These are phyloP conservation scores for Equus przewalskii DNA, from an alignment of 2,113 vertebrate genomes.

Conservation along the genomic window DNA sequence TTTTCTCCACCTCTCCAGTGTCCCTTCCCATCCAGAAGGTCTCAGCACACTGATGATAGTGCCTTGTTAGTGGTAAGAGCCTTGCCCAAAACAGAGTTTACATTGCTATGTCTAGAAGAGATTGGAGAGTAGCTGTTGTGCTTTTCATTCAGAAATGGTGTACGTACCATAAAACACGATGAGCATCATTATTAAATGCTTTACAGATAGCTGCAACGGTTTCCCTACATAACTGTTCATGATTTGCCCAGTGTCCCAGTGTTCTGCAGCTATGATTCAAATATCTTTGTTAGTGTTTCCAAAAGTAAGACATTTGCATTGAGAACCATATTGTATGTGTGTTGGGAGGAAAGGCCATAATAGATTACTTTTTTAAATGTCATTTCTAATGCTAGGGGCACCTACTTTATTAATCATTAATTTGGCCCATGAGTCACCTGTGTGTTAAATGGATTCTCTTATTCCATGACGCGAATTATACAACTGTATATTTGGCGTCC, in stretches of 20 bases:
- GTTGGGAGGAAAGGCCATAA: background rate
- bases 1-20: constrained; percentile 91
- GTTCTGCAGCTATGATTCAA: background rate
- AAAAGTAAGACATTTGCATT: background rate
- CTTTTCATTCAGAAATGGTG: constrained; percentile 70
- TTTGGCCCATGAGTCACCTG: constrained; percentile 28
- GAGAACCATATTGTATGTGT: background rate
- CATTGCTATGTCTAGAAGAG: constrained; percentile 80
- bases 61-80: constrained; percentile 98
- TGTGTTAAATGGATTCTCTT: constrained; percentile 13
- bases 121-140: constrained; percentile 70
- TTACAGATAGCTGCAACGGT: background rate
- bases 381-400: constrained; percentile 22
- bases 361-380: background rate
- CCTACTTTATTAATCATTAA: constrained; percentile 56
- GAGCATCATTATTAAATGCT: background rate
- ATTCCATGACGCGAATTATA: constrained; percentile 25
- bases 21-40: constrained; percentile 95
- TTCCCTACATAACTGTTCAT: background rate
- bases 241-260: background rate
- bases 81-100: constrained; percentile 83
- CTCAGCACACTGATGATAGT: constrained; percentile 99
- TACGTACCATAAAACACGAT: constrained; percentile 89
- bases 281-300: constrained; percentile 2
- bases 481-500: background rate